Evolutionary conservation across 2,888 invertebrate species (phyloP).

Genomic region (Ichneumoninae sp.): DNA sequence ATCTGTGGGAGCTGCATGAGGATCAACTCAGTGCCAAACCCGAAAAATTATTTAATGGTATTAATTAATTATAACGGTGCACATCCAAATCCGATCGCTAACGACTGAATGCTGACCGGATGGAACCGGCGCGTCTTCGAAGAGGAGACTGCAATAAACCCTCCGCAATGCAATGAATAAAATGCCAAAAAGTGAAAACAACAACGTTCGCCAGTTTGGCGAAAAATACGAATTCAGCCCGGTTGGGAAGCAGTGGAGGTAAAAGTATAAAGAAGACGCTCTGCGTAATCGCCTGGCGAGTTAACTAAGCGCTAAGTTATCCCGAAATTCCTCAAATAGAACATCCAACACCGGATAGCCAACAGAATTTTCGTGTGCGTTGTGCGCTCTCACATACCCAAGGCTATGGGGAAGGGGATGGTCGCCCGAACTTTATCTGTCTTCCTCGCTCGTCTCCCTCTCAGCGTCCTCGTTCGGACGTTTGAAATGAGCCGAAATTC

Average conservation of each 20-base stretch:
- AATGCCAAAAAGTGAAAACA: neutral
- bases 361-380: constrained; percentile 5
- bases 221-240: neutral
- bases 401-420: constrained; percentile 1
- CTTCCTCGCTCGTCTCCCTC: neutral
- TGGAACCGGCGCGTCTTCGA: neutral
- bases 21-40: neutral
- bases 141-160: neutral
- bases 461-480: neutral
- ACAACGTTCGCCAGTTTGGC: neutral
- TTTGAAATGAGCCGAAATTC: constrained; percentile 27
- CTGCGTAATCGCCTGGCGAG: neutral
- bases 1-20: neutral
- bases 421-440: constrained; percentile 3
- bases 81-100: neutral
- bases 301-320: neutral
- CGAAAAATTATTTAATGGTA: neutral
- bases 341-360: neutral
- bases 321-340: neutral
- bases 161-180: neutral
- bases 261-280: neutral
- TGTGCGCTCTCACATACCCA: neutral
- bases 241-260: neutral
- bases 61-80: neutral
- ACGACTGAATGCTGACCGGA: too few species aligned